A percentile compares a stretch with the other conserved stretches of the same genome.
phyloP scores from a whole-genome alignment of 37 sponge, comb jelly and placozoan genomes.

The Halichondria panicea region DNA sequence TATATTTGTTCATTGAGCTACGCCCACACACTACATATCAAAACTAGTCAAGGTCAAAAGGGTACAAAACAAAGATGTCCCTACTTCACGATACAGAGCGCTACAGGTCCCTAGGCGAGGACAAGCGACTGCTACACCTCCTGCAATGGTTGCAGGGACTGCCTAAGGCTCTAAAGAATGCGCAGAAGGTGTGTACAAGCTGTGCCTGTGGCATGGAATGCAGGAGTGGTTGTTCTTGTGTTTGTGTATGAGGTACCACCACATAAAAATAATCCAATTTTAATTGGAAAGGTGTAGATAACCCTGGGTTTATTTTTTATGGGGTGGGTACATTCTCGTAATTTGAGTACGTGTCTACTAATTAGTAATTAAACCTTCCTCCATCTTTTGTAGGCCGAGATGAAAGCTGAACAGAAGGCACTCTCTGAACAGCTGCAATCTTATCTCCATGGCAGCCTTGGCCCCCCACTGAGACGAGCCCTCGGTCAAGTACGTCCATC shows the following conservation, averaged over 20 bases:
- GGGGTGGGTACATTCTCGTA: no score
- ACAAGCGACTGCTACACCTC: constrained; percentile 25
- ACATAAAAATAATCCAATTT: no score
- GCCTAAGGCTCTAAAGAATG: constrained; percentile 39
- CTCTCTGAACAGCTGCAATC: constrained; percentile 59
- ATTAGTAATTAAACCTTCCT: background rate
- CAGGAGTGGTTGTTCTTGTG: no score
- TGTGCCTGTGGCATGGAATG: no score
- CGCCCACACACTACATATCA: no score
- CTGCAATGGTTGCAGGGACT: constrained; percentile 68
- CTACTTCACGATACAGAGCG: constrained; percentile 45
- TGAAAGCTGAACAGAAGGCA: constrained; percentile 43
- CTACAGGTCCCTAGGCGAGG: constrained; percentile 33
- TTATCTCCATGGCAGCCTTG: constrained; percentile 41
- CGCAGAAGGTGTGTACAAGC: constrained; percentile 32
- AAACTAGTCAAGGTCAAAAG: no score
- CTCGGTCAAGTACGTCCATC: no score
- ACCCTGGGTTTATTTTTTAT: no score
- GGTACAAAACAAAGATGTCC: background rate
- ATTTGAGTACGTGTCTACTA: no score
- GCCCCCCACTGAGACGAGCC: constrained; percentile 56
- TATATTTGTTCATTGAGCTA: background rate
- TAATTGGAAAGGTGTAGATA: no score
- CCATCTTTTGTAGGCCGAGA: constrained; percentile 27
- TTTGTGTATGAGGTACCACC: no score